Evolutionary conservation across 2,797 vertebrate species (phyloP), one percentile per base, ranked within the genome.

Genomic region (Zalophus californianus): DNA sequence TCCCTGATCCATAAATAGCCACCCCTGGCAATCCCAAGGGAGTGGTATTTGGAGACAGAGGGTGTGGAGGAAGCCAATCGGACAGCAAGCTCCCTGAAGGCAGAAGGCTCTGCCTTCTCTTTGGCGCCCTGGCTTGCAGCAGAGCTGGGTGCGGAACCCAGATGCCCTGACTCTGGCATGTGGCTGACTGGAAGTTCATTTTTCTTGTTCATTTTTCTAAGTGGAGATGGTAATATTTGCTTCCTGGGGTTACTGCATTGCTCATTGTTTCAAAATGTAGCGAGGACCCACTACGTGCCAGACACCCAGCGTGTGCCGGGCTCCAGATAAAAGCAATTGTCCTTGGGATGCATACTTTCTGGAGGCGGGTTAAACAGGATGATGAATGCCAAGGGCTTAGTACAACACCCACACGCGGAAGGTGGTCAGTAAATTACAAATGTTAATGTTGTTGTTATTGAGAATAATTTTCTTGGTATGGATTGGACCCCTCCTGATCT

Each of bases 1-100:
- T 96, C 97, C 84, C 68, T 54, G 84, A 92, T 85, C 86, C 92
- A 88, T 93, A 98, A 98, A 98, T 98, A 98, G 96, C 60, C 25
- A 14, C 38, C 66, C 75, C 89, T 97, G 97, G 97, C 95, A 97
- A 9, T 2, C 60, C 97, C 87, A 21, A 21, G 68, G 72, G 86
- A 85, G 75, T 6, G 2, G 70, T 25, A 5, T 23, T 44, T 62
- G 89, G 44, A 85, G 78, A 56, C 56, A 54, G 68, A n/a, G 27
- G 38, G 23, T 60, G 54, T n/a, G 13, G 54, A 2, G 4, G 75
- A 62, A 25, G 73, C 27, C 48, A 20, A 5, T 0, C 0, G 25
- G 79, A 82, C 23, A 20, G 86, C 64, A 78, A 91, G 85, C 66
- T 54, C 41, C 27, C 72, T 73, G 72, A 90, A 58, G 91, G 35